phyloP scores from a whole-genome alignment of 2,113 vertebrate species.

The Antechinus stuartii region DNA sequence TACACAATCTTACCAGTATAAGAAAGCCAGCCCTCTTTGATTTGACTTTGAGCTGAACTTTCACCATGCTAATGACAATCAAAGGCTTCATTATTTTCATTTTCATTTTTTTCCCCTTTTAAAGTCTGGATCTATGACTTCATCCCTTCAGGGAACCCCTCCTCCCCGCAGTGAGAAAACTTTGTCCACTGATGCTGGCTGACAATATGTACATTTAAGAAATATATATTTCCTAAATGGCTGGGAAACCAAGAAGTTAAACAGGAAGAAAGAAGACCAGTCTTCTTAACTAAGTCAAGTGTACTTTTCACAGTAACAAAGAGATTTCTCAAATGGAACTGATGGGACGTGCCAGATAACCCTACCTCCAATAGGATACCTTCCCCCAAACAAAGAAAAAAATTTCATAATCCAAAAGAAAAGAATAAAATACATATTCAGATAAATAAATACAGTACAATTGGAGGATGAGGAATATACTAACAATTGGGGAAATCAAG shows the following conservation, averaged over 20 bases:
- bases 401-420: not conserved
- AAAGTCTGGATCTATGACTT: not conserved
- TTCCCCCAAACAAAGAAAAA: not conserved
- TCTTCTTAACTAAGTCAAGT: not conserved
- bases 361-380: not conserved
- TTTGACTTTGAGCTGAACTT: not conserved
- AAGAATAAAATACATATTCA: not conserved
- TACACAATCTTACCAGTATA: not conserved
- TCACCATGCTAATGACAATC: not conserved
- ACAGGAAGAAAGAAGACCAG: not conserved
- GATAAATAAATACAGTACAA: too few relatives aligned
- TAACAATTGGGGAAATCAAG: not conserved
- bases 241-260: not conserved
- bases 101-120: not conserved
- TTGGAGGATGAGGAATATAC: not conserved
- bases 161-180: not conserved
- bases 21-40: not conserved
- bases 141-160: not conserved
- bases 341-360: not conserved
- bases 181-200: not conserved
- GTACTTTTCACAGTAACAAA: too few relatives aligned
- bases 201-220: not conserved
- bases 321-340: too few relatives aligned
- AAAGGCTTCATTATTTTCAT: not conserved
- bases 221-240: not conserved